phyloP scores from a whole-genome alignment of 2,113 vertebrate genomes.

The Colius striatus region DNA sequence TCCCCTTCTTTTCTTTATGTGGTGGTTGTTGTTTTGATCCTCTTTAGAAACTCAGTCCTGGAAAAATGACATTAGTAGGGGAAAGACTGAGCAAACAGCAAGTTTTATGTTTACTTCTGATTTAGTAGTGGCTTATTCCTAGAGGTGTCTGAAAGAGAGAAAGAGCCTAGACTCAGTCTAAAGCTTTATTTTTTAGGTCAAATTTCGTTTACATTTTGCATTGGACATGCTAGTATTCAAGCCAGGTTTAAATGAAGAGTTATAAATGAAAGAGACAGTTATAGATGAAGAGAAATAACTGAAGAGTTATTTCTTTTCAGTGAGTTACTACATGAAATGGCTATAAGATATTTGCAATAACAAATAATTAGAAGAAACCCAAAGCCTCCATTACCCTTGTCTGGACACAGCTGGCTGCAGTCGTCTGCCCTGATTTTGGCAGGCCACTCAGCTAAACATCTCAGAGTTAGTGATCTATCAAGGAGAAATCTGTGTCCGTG shows the following conservation, averaged over 20 bases:
- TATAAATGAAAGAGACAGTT: too few species aligned
- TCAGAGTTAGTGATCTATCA: too few species aligned
- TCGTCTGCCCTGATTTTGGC: not conserved
- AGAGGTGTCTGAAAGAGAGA: not conserved
- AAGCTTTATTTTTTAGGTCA: not conserved
- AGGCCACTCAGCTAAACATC: not conserved
- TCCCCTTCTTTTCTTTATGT: not conserved
- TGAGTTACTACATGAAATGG: not conserved
- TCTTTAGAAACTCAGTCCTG: not conserved
- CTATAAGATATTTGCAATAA: not conserved
- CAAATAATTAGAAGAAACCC: too few species aligned
- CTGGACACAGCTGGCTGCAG: not conserved
- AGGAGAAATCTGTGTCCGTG: not conserved
- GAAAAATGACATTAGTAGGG: not conserved
- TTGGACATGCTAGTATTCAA: not conserved
- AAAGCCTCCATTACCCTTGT: not conserved
- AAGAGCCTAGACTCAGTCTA: not conserved
- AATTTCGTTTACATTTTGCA: not conserved
- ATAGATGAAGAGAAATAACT: too few species aligned
- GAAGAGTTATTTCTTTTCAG: not conserved
- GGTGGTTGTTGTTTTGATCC: not conserved
- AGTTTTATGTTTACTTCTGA: not conserved
- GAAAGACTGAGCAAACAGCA: not conserved
- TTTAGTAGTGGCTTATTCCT: not conserved
- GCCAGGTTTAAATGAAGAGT: not conserved